Conservation (phyloP, 2,797 vertebrate species). For the Chromobotia macracanthus region DNA sequence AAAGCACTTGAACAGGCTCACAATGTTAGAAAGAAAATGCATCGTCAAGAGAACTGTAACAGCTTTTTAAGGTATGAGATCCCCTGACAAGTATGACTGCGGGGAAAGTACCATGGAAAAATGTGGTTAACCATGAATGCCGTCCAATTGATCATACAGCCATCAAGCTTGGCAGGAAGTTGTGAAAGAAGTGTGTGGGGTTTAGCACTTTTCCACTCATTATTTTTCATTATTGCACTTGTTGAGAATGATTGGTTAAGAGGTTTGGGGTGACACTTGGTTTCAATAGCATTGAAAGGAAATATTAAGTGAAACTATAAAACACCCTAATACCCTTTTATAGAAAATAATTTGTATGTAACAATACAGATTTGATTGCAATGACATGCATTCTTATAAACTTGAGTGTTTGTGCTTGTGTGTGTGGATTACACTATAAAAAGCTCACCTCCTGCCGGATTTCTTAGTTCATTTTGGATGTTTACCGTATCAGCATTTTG, state of each 20-base stretch:
- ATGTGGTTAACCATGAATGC: slow-evolving; percentile 6
- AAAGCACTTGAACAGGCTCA: not conserved
- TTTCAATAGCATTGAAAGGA: not conserved
- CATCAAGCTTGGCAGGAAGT: slow-evolving; percentile 4
- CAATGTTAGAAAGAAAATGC: not conserved
- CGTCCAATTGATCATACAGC: not conserved
- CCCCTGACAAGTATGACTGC: not conserved
- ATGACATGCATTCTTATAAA: not conserved
- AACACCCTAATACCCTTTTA: too few relatives aligned
- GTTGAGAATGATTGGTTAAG: not conserved
- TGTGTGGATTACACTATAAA: not conserved
- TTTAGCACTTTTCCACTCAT: not conserved
- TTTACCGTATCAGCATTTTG: not conserved
- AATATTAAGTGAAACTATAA: not conserved
- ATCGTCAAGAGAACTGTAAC: not conserved
- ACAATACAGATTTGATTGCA: not conserved
- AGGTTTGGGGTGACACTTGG: not conserved
- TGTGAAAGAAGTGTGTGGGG: slow-evolving; percentile 5
- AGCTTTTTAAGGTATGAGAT: not conserved
- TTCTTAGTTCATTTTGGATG: not conserved
- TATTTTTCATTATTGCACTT: not conserved
- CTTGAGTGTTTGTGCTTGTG: not conserved
- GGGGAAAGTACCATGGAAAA: not conserved
- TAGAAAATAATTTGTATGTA: not conserved
- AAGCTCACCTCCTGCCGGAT: too few relatives aligned